Evolutionary conservation across 2,113 vertebrate genomes (phyloP), one percentile per base, ranked within the genome.

Genomic region (Ascaphus truei): DNA sequence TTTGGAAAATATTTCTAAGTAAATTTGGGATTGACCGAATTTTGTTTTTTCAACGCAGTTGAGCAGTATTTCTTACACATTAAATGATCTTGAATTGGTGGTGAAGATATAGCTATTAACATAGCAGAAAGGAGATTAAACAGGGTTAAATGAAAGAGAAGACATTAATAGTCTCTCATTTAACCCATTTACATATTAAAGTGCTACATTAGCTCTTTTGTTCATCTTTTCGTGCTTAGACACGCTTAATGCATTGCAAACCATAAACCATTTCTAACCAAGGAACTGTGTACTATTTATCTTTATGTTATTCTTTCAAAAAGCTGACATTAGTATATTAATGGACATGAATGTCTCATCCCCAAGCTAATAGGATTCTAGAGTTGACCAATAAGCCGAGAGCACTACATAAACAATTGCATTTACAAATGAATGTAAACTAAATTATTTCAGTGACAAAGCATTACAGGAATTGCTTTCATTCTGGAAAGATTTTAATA

Each of bases 241-340:
- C 8, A 11, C 20, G 31, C 10, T 1, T 36, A 66, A 47, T 25
- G 51, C 15, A 75, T 73, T 30, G 51, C 72, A 72, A 75, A 78
- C 45, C 5, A 25, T 36, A 12, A 15, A 10, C 1, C 18, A 68
- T 78, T 83, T 78, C 52, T 50, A 45, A 61, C 50, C 26, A n/a
- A n/a, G n/a, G n/a, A n/a, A n/a, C n/a, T n/a, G n/a, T n/a, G n/a
- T n/a, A n/a, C n/a, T n/a, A n/a, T n/a, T n/a, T n/a, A n/a, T n/a
- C n/a, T 76, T 52, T 7, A 73, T 73, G 76, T 73, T 58, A 15
- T 12, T 59, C 63, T 72, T 2, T 43, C 75, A 77, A 75, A 71
- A 55, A 43, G 53, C 11, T 26, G 68, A 73, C 61, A 66, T 78
- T 76, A 77, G 71, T 72, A 82, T 73, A 61, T 63, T 80, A 78